Base-by-base conservation (phyloP, 2,113 vertebrate species). In the Takifugu bimaculatus region DNA sequence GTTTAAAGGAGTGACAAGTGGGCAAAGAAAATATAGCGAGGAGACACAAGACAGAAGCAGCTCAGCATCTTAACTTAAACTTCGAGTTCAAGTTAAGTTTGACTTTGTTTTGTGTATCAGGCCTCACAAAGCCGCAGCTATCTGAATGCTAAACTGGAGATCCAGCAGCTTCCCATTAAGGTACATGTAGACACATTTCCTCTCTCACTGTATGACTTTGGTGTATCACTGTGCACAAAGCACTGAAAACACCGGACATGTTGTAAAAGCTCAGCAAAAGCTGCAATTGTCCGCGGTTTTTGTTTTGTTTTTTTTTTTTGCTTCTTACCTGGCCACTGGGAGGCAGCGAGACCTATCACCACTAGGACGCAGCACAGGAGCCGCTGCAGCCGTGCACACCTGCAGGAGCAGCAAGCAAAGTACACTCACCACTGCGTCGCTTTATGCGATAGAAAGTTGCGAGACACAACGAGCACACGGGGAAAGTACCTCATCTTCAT, bases 241-340 rank as follows among this genome's bases (percentile, higher is more conserved):
- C 35, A 7, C 1, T 39, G 9, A 39, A 39, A 39, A 39, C 9
- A 10, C 35, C 11, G 35, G 35, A 39, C 35, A 39, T 39, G 6
- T 10, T 39, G 35, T 39, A 11, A 39, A 39, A 10, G 35, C 9
- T 39, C 35, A 1, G 35, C 7, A 39, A 39, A 39, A 39, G 7
- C 35, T 39, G 35, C 1, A 39, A 39, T 10, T 10, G 11, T 39
- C 35, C 20, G 20, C 20, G 9, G 1, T 3, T 39, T 39, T 10
- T 39, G 7, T n/a, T 9, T 39, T 39, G 10, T 39, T 11, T 39
- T 11, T 11, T 39, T 35, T 14, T 45, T 45, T 2, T 2, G 14
- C 35, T 2, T 57, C 88, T 81, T 85, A 91, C 91, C 91, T 90
- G 81, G 29, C 86, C 85, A 67, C n/a, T 83, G 91, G 60, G 88